Conservation (phyloP, 2,113 vertebrate genomes). For the Saccopteryx leptura region DNA sequence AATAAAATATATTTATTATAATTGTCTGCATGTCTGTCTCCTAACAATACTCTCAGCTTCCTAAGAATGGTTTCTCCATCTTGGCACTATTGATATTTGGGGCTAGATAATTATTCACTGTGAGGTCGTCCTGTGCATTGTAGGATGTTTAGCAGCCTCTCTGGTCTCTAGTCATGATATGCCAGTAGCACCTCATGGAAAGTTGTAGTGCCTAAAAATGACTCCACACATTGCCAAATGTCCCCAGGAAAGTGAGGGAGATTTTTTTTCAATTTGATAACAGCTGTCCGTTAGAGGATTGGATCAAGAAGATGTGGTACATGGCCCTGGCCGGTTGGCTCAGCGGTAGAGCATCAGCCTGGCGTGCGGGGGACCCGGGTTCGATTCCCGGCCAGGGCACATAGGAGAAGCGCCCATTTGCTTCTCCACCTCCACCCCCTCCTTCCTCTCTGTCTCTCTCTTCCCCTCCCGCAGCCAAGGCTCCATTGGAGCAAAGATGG, state of each 20-base stretch:
- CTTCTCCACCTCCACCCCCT: too few relatives aligned
- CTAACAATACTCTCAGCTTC: neutral
- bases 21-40: neutral
- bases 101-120: neutral
- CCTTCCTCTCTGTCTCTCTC: too few relatives aligned
- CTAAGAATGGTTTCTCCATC: neutral
- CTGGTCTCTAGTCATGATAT: neutral
- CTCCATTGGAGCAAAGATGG: too few relatives aligned
- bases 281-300: neutral
- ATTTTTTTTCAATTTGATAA: neutral
- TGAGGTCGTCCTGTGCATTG: neutral
- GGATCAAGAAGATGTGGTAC: too few relatives aligned
- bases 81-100: neutral
- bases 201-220: neutral
- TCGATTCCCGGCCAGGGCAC: too few relatives aligned
- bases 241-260: neutral
- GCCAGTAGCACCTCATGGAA: rapidly evolving
- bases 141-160: neutral
- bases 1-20: neutral
- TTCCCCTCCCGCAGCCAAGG: too few relatives aligned
- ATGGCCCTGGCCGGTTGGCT: too few relatives aligned
- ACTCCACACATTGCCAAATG: neutral
- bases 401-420: too few relatives aligned
- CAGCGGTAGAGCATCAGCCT: too few relatives aligned
- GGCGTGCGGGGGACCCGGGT: too few relatives aligned